Conservation (phyloP, 2,888 invertebrate genomes). For the Coelinius sp. region DNA sequence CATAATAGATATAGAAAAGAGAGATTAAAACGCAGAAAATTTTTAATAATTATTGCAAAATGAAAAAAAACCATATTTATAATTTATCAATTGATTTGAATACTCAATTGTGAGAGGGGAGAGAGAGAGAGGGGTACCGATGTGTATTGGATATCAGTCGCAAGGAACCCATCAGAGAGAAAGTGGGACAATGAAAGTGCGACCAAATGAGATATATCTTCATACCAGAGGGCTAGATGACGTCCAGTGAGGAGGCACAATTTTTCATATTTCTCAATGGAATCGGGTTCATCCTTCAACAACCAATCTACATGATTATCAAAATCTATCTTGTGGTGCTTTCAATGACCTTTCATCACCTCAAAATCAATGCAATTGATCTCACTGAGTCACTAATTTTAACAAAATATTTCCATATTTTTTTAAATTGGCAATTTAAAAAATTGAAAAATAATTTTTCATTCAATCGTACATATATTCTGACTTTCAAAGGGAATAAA, state of each 20-base stretch:
- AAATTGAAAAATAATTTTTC: too few species aligned
- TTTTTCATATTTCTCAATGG: neutral
- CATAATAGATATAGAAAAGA: conserved; percentile 60
- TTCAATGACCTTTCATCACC: too few species aligned
- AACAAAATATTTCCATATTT: too few species aligned
- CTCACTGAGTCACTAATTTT: too few species aligned
- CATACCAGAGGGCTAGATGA: conserved; percentile 42
- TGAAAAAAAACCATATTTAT: too few species aligned
- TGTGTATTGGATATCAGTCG: conserved; percentile 26
- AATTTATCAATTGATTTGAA: conserved; percentile 5
- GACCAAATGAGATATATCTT: conserved; percentile 57
- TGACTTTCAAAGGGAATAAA: conserved; percentile 8
- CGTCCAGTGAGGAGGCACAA: neutral
- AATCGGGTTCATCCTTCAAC: neutral
- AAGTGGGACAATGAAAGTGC: conserved; percentile 70
- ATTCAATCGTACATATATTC: too few species aligned
- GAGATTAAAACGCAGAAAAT: neutral
- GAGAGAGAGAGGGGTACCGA: conserved; percentile 15
- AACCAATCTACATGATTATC: neutral
- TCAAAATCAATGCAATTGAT: too few species aligned
- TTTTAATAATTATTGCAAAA: too few species aligned
- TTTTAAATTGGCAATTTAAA: too few species aligned
- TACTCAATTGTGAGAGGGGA: conserved; percentile 24
- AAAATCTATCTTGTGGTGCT: neutral
- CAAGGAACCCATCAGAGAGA: conserved; percentile 54